phyloP scores from a whole-genome alignment of 2,797 vertebrate species.

The Notoglanidium macrostoma region DNA sequence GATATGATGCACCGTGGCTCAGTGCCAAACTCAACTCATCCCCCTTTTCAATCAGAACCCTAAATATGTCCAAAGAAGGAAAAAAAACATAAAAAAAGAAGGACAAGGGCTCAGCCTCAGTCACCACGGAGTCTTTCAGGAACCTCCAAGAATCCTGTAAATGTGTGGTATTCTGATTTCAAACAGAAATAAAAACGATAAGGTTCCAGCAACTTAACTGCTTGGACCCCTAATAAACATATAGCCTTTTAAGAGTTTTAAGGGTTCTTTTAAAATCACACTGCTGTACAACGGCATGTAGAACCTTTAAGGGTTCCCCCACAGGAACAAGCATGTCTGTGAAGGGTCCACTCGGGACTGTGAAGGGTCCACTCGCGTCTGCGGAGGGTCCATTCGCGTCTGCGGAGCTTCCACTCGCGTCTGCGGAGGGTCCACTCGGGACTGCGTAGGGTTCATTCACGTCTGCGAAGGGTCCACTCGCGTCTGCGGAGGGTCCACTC shows the following conservation, averaged over 20 bases:
- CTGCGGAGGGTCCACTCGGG: too few species aligned
- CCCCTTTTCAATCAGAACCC: not conserved
- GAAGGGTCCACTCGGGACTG: not conserved
- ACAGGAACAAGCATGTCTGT: not conserved
- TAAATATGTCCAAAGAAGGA: slow-evolving; percentile 15
- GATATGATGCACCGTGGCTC: slow-evolving; percentile 18
- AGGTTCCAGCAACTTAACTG: too few species aligned
- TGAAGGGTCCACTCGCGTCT: not conserved
- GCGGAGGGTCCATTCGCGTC: not conserved
- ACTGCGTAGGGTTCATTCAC: too few species aligned
- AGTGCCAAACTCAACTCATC: slow-evolving; percentile 5
- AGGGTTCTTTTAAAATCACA: not conserved
- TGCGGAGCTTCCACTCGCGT: too few species aligned
- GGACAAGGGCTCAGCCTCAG: not conserved
- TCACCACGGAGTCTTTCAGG: not conserved
- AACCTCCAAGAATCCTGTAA: not conserved
- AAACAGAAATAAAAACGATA: not conserved
- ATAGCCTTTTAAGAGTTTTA: not conserved
- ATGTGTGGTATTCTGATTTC: not conserved
- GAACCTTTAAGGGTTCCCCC: not conserved
- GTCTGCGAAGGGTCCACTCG: too few species aligned
- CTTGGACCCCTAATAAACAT: not conserved
- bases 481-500: too few species aligned
- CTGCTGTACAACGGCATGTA: not conserved
- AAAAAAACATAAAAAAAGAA: not conserved